These are phyloP conservation scores for Gnathonemus echidnorhynchus DNA, from an alignment of 2,113 vertebrate genomes.

Conservation along the genomic window DNA sequence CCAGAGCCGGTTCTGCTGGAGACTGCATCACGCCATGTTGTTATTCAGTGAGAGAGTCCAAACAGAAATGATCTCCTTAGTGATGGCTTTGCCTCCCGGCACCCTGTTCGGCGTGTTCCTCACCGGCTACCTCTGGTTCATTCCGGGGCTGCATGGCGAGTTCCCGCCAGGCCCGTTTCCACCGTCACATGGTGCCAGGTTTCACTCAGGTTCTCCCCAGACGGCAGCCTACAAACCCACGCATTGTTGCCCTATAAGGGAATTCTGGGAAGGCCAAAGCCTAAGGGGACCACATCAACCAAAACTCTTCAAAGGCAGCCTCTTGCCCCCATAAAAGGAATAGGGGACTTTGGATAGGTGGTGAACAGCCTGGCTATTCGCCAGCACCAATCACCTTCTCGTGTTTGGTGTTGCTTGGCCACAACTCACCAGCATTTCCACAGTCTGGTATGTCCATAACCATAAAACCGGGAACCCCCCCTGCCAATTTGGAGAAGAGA, in stretches of 20 bases:
- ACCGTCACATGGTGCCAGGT: too few relatives aligned
- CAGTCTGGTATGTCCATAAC: not conserved
- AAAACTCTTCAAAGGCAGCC: not conserved
- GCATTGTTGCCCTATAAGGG: not conserved
- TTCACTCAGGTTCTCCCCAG: not conserved
- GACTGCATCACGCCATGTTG: not conserved
- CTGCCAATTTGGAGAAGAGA: not conserved
- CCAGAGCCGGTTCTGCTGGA: not conserved
- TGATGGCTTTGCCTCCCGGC: not conserved
- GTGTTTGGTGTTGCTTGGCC: not conserved
- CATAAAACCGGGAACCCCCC: not conserved
- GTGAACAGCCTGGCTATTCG: not conserved
- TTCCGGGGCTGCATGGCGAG: not conserved
- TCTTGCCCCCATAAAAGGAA: not conserved
- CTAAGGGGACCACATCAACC: not conserved
- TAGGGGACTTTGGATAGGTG: not conserved
- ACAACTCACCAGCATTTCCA: not conserved
- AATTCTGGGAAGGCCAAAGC: not conserved
- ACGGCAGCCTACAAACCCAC: not conserved
- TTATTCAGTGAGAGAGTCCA: not conserved
- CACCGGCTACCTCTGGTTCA: not conserved
- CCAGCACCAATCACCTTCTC: not conserved
- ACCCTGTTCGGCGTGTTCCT: not conserved
- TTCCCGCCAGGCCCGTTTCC: not conserved
- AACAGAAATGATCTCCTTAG: not conserved